phyloP scores from a whole-genome alignment of 2,797 vertebrate species.

The Hypotaenidia philippensis region DNA sequence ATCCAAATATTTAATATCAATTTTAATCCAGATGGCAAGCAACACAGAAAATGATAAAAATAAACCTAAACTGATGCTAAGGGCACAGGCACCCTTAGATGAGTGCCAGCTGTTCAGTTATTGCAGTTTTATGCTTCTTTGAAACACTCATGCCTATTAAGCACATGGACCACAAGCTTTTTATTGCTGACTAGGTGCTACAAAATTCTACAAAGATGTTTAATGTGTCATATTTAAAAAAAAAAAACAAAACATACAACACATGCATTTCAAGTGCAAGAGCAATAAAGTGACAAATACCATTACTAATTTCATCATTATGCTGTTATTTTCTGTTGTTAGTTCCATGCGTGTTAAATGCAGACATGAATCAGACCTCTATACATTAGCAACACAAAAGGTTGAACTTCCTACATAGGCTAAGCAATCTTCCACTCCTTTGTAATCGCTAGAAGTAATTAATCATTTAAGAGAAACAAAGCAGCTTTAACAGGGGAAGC shows the following conservation, averaged over 20 bases:
- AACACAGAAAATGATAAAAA: not conserved
- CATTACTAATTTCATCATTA: not conserved
- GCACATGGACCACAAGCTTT: not conserved
- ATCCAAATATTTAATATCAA: slow-evolving; percentile 26
- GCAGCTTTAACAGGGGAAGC: not conserved
- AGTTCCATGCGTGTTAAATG: not conserved
- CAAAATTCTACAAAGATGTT: not conserved
- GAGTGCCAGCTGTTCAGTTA: slow-evolving; percentile 46
- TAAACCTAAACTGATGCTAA: not conserved
- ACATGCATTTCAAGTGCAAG: not conserved
- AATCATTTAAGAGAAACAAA: not conserved
- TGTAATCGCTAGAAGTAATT: not conserved
- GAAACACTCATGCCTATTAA: not conserved
- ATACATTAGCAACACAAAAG: not conserved
- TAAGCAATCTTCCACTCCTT: not conserved
- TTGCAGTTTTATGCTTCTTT: not conserved
- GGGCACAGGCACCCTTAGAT: not conserved
- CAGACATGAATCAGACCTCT: not conserved
- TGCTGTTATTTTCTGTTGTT: not conserved
- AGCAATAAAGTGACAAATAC: not conserved
- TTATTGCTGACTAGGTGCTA: not conserved
- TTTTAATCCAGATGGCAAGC: slow-evolving; percentile 40
- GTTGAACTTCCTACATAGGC: not conserved
- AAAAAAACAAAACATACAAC: not conserved
- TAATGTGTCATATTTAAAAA: not conserved